Conservation (phyloP, 37 sponge, comb jelly and placozoan species). For the Spongilla lacustris region DNA sequence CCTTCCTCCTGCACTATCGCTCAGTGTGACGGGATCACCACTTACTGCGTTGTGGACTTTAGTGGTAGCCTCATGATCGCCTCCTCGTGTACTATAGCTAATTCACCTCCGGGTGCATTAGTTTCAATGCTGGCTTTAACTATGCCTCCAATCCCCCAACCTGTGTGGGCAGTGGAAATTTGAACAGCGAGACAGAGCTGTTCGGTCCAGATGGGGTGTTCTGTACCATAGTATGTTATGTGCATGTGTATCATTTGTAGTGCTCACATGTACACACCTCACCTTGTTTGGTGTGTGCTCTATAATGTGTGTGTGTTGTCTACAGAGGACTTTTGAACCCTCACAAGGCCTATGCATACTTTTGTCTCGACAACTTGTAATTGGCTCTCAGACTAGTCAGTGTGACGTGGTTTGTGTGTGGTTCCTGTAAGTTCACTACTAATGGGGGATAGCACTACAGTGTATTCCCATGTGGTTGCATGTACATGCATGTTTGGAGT, state of each 20-base stretch:
- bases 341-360: too few species aligned
- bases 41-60: too few species aligned
- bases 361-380: background rate
- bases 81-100: background rate
- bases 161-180: background rate
- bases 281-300: too few species aligned
- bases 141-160: background rate
- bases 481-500: too few species aligned
- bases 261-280: too few species aligned
- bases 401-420: background rate
- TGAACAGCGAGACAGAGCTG: background rate
- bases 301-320: background rate
- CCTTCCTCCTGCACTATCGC: too few species aligned
- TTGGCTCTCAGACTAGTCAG: background rate
- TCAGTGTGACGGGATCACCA: too few species aligned
- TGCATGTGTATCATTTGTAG: constrained; percentile 12
- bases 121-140: background rate
- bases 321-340: background rate
- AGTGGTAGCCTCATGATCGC: too few species aligned
- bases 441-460: too few species aligned
- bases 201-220: background rate
- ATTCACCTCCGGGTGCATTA: background rate
- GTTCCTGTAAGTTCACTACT: background rate
- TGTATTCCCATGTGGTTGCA: too few species aligned
- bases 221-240: background rate